These are phyloP conservation scores for Bombus confusus DNA, from an alignment of 1,140 invertebrate genomes.

Conservation along the genomic window DNA sequence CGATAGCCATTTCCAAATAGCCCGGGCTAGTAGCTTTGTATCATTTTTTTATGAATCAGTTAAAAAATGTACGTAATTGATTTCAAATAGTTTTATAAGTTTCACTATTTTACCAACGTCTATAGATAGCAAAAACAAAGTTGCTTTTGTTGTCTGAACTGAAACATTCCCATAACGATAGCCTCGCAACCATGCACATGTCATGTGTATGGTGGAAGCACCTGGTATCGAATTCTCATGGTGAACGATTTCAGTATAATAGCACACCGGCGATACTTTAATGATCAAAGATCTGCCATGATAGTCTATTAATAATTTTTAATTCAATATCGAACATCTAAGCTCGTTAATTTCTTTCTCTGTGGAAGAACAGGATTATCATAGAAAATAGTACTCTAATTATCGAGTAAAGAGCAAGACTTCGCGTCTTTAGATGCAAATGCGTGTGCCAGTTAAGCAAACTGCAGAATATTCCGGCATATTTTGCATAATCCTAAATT, in stretches of 20 bases:
- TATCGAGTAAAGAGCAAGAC: slow-evolving; percentile 47
- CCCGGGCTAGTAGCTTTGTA: no score
- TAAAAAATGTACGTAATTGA: neutral
- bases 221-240: slow-evolving; percentile 77
- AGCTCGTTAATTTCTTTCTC: neutral
- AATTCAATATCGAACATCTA: neutral
- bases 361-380: neutral
- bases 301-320: neutral
- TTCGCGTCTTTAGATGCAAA: slow-evolving; percentile 70
- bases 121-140: neutral
- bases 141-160: slow-evolving; percentile 54
- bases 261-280: neutral
- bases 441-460: slow-evolving; percentile 71
- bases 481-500: slow-evolving; percentile 77
- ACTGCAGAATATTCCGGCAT: slow-evolving; percentile 58
- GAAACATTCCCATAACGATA: slow-evolving; percentile 78
- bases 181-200: slow-evolving; percentile 76
- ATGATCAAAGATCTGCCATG: neutral
- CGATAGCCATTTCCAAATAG: no score
- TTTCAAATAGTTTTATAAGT: neutral
- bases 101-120: neutral
- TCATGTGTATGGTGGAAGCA: slow-evolving; percentile 70
- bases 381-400: slow-evolving; percentile 48
- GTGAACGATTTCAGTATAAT: slow-evolving; percentile 19
- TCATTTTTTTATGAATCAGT: no score